A percentile compares a stretch with the other conserved stretches of the same genome.
phyloP scores from a whole-genome alignment of 2,888 invertebrate genomes.

The Machimus atricapillus region DNA sequence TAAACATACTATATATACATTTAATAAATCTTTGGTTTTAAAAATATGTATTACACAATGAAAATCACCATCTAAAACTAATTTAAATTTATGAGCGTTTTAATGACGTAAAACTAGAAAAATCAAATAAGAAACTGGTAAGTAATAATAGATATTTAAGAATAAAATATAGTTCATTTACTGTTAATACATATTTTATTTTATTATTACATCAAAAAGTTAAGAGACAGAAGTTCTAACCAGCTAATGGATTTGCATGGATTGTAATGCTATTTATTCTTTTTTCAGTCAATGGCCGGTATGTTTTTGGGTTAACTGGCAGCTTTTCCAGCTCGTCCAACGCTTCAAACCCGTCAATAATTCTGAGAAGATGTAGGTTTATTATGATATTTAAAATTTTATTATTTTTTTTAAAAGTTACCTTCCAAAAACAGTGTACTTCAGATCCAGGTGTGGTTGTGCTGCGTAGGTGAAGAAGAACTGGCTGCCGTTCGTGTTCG shows the following conservation, averaged over 20 bases:
- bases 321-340: constrained; percentile 96
- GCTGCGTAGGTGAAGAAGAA: constrained; percentile 96
- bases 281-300: constrained; percentile 84
- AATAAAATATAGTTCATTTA: no score
- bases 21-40: no score
- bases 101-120: no score
- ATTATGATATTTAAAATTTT: background rate
- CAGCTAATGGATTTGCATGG: constrained; percentile 97
- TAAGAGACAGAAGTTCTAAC: constrained; percentile 58
- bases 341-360: constrained; percentile 96
- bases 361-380: constrained; percentile 67
- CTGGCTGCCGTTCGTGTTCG: constrained; percentile 96
- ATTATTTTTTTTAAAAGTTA: constrained; percentile 61
- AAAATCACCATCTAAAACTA: no score
- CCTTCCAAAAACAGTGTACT: constrained; percentile 97
- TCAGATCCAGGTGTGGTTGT: constrained; percentile 94
- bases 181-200: background rate
- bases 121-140: no score
- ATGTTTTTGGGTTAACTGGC: constrained; percentile 93
- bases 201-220: no score
- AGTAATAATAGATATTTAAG: no score
- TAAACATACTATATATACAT: no score
- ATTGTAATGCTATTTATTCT: constrained; percentile 90
- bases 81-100: no score
- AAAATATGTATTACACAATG: no score